These are phyloP conservation scores for Calyptommatus sinebrachiatus DNA, from an alignment of 2,113 vertebrate genomes.

Conservation along the genomic window DNA sequence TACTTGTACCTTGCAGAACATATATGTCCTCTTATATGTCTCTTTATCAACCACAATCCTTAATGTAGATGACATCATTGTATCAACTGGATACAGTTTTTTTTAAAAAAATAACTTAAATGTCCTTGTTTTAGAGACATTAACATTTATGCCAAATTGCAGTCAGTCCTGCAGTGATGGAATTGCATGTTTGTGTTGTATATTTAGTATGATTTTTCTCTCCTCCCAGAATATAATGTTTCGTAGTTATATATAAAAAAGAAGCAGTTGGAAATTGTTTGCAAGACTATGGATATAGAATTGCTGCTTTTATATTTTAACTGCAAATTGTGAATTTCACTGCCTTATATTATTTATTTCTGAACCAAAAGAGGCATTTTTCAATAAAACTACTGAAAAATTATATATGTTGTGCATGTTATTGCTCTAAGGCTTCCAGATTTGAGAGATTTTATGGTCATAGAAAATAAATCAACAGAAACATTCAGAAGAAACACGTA, in stretches of 20 bases:
- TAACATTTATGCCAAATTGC: conserved; percentile 87
- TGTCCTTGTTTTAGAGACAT: conserved; percentile 80
- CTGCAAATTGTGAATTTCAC: conserved; percentile 99
- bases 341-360: conserved; percentile 99
- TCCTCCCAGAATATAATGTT: conserved; percentile 88
- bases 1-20: conserved; percentile 64
- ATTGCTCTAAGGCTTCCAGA: conserved; percentile 3
- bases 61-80: conserved; percentile 70
- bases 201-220: conserved; percentile 87
- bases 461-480: conserved; percentile 5
- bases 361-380: conserved; percentile 99
- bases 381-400: conserved; percentile 99
- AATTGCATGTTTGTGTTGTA: conserved; percentile 98
- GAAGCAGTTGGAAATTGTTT: conserved; percentile 89
- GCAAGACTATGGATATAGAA: conserved; percentile 92
- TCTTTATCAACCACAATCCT: conserved; percentile 71
- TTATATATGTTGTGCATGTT: conserved; percentile 37
- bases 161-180: conserved; percentile 86
- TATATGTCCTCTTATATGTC: conserved; percentile 66
- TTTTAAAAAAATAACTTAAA: conserved; percentile 65
- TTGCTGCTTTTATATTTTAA: conserved; percentile 93
- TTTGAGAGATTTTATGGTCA: background rate
- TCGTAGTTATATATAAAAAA: conserved; percentile 78
- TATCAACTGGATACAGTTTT: conserved; percentile 75
- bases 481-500: background rate